Base-by-base conservation (phyloP, 2,888 invertebrate species). In the Uropetala carovei region DNA sequence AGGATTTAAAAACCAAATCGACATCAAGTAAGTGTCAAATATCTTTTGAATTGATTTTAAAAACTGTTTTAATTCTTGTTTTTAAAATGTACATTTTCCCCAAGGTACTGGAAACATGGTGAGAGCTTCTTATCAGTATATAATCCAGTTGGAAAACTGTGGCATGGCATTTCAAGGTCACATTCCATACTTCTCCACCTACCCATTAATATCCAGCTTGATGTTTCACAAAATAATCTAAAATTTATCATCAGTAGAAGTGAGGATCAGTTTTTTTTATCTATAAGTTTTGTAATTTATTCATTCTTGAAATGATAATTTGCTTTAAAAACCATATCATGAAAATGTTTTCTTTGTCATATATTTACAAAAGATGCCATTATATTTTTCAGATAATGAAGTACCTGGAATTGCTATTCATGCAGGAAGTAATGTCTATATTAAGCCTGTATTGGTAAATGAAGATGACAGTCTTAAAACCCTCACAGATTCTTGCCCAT, bases 91-190 rank as follows among this genome's bases (percentile, higher is more conserved):
- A 0, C 22, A 56, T n/a, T 57, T 9, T 85, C 64, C 43, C n/a
- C 4, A 43, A 89, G 89, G 64, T 89, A 89, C 43, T 89, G 89
- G 89, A 59, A 64, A 43, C 60, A 64, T 64, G 64, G 64, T 43
- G 89, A 64, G 11, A 43, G 43, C 9, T 89, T 89, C 64, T 64
- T 89, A 14, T 60, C 89, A 30, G 43, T 89, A n/a, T 68, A 68
- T 68, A 89, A 89, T 30, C 89, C 89, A 30, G 22, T 89, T 68
- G 60, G 60, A 64, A 30, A 68, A 30, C 64, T 89, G n/a, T 89
- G 89, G 89, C 89, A 89, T 64, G 89, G 89, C 43, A 64, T 89
- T 89, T 89, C 89, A 64, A 89, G 89, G n/a, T 43, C 64, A 56
- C 89, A 89, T 13, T 64, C 64, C 13, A 43, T 14, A 18, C 59